phyloP scores from a whole-genome alignment of 1,140 invertebrate genomes.

The Drosophila ficusphila region DNA sequence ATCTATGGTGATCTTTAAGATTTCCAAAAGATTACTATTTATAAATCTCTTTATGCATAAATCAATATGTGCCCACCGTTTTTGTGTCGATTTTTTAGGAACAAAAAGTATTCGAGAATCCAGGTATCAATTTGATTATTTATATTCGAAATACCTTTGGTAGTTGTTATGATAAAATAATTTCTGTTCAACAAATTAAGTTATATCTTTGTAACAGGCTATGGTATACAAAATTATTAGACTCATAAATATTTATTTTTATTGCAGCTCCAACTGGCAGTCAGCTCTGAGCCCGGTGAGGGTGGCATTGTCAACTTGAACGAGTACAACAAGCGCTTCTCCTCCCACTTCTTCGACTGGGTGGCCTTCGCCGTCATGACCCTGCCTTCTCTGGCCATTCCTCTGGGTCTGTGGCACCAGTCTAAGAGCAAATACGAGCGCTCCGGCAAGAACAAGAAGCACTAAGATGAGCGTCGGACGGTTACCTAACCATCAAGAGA shows the following conservation, averaged over 20 bases:
- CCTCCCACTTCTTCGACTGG: constrained; percentile 98
- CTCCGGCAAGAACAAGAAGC: constrained; percentile 88
- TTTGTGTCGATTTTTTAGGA: no score
- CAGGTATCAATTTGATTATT: no score
- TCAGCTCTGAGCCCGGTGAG: constrained; percentile 98
- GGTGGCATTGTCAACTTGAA: constrained; percentile 97
- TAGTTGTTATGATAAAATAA: no score
- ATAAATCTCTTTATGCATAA: no score
- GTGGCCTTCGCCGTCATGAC: constrained; percentile 98
- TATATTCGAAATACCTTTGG: no score
- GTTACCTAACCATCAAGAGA: constrained; percentile 50
- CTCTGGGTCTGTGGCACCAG: constrained; percentile 96
- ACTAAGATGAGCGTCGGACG: constrained; percentile 52
- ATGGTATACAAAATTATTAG: background rate
- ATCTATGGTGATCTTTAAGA: no score
- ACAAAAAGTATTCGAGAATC: no score
- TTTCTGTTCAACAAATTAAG: no score
- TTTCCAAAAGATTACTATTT: no score
- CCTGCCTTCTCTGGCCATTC: constrained; percentile 96
- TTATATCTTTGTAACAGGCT: background rate
- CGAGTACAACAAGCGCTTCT: constrained; percentile 99
- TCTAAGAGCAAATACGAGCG: constrained; percentile 98
- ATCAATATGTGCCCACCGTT: no score
- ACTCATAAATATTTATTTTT: constrained; percentile 68
- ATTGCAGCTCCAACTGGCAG: constrained; percentile 91